phyloP scores from a whole-genome alignment of 1,140 invertebrate genomes.

The Drosophila mauritiana region DNA sequence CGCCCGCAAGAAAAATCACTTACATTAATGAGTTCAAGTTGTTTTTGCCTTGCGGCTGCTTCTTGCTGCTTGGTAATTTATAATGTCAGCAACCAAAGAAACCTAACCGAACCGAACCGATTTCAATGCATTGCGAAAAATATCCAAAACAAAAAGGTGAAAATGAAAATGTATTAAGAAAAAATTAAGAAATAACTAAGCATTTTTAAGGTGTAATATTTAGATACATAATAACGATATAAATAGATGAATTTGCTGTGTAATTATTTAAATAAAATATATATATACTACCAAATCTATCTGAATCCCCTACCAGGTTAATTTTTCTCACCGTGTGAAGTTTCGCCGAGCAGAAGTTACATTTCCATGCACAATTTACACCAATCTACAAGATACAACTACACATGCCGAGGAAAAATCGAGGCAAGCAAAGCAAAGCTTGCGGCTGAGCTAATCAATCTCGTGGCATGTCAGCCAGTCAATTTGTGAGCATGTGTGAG shows the following conservation, averaged over 20 bases:
- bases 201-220: neutral
- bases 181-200: neutral
- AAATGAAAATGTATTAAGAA: neutral
- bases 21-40: slow-evolving; percentile 83
- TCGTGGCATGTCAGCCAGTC: slow-evolving; percentile 81
- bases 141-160: neutral
- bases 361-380: slow-evolving; percentile 83
- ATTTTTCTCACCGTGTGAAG: slow-evolving; percentile 16
- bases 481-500: slow-evolving; percentile 68
- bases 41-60: slow-evolving; percentile 66
- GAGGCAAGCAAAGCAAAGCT: slow-evolving; percentile 51
- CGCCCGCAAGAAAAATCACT: slow-evolving; percentile 81
- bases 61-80: slow-evolving; percentile 71
- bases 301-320: neutral
- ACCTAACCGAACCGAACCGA: slow-evolving; percentile 31
- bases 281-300: too few species aligned
- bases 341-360: slow-evolving; percentile 69
- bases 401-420: slow-evolving; percentile 11
- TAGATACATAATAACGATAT: neutral
- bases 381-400: slow-evolving; percentile 68
- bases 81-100: slow-evolving; percentile 74
- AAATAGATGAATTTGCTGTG: too few species aligned
- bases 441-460: slow-evolving; percentile 78
- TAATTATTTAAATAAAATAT: too few species aligned
- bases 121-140: slow-evolving; percentile 11